These are phyloP conservation scores for Pangasianodon hypophthalmus DNA, from an alignment of 2,113 vertebrate species.

Conservation along the genomic window DNA sequence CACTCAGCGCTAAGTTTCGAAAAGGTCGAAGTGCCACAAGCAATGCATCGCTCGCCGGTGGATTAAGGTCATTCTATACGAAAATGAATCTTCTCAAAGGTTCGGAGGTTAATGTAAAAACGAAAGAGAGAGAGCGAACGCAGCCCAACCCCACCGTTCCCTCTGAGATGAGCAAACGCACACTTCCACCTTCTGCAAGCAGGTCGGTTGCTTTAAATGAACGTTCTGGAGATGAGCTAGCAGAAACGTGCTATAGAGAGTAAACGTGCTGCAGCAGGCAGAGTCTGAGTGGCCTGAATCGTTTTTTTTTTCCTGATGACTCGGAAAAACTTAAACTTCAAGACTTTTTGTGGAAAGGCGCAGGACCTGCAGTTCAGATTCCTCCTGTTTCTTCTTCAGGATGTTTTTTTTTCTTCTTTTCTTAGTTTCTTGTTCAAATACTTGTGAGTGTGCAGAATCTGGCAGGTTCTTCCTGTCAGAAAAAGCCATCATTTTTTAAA, in stretches of 20 bases:
- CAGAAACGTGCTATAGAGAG: neutral
- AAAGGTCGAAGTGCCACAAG: neutral
- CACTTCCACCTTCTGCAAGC: neutral
- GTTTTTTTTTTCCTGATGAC: neutral
- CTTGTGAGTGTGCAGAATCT: neutral
- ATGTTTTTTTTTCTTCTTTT: neutral
- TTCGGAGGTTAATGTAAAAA: conserved; percentile 40
- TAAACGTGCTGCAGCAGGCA: neutral
- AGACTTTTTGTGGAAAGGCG: neutral
- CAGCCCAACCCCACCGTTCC: neutral
- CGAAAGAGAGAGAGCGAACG: neutral
- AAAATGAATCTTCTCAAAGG: conserved; percentile 17
- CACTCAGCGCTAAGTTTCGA: conserved; percentile 1
- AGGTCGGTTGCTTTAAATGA: neutral
- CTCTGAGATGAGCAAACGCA: neutral
- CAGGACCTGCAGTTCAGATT: neutral
- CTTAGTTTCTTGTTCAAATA: neutral
- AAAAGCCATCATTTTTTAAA: no score
- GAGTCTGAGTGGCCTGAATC: neutral
- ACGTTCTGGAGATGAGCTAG: neutral
- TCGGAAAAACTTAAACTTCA: neutral
- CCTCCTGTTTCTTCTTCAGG: neutral
- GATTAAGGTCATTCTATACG: conserved; percentile 25
- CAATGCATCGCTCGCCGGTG: neutral
- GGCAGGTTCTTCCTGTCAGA: no score